A percentile compares a stretch with the other conserved stretches of the same genome.
Evolutionary conservation across 2,888 invertebrate genomes (phyloP).

Genomic region (Noctua comes): DNA sequence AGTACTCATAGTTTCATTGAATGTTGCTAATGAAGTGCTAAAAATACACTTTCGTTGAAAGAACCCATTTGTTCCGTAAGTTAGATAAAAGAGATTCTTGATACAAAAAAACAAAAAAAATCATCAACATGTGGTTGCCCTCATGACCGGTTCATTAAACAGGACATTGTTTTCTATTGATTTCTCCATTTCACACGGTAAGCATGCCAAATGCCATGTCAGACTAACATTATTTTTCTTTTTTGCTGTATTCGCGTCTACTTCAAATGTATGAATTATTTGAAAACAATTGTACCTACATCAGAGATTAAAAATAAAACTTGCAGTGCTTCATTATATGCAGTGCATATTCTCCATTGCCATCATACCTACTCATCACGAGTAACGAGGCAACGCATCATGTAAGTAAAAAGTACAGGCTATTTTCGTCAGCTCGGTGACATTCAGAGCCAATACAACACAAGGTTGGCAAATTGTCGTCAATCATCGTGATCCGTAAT

Average conservation of each 20-base stretch:
- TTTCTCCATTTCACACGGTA: slow-evolving; percentile 52
- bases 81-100: neutral
- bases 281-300: neutral
- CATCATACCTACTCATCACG: slow-evolving; percentile 1
- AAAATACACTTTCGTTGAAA: slow-evolving; percentile 12
- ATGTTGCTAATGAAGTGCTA: slow-evolving; percentile 22
- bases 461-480: slow-evolving; percentile 71
- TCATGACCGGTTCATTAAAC: slow-evolving; percentile 28
- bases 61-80: slow-evolving; percentile 17
- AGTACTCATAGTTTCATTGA: slow-evolving; percentile 21
- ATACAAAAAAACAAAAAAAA: slow-evolving; percentile 8
- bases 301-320: neutral
- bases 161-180: slow-evolving; percentile 48
- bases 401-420: slow-evolving; percentile 44
- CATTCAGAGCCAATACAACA: slow-evolving; percentile 65
- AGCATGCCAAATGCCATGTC: slow-evolving; percentile 32
- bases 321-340: neutral
- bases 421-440: slow-evolving; percentile 63
- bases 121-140: slow-evolving; percentile 22
- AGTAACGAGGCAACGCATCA: slow-evolving; percentile 44
- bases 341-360: neutral
- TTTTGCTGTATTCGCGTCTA: slow-evolving; percentile 2
- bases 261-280: slow-evolving; percentile 1
- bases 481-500: slow-evolving; percentile 66
- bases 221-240: slow-evolving; percentile 16